Base-by-base conservation (phyloP, 2,113 vertebrate genomes). In the Morphnarchus princeps region DNA sequence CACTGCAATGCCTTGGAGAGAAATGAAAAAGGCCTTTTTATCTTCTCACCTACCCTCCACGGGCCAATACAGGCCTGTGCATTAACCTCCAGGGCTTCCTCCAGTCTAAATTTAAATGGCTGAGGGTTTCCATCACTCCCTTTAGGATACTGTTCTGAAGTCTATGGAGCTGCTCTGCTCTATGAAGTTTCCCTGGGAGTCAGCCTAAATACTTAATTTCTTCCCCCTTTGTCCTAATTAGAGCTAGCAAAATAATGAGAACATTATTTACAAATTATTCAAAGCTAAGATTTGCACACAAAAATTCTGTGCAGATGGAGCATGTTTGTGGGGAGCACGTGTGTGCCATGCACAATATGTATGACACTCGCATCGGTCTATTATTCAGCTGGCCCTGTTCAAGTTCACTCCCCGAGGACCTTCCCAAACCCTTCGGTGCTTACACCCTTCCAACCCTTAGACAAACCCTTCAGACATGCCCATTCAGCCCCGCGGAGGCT, bases 291-390 rank as follows among this genome's bases (percentile, higher is more conserved):
- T 67, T 59, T 81, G 86, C 63, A 29, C 72, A 47, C 50, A 43
- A 17, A 54, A 16, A 9, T 9, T 10, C 29, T 1, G 3, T 13
- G 55, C 2, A 7, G 62, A 13, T 10, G 2, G 34, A 47, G 31
- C 40, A 11, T 0, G 2, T 61, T 32, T 61, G 31, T 5, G 26
- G 82, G 78, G 10, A 16, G 16, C 26, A 2, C 1, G 2, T 9
- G 5, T 70, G 73, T 11, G 25, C 73, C 42, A 9, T 0, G 0
- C 19, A 19, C 32, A 1, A 2, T 1, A 1, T 2, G 3, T 4
- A 4, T 4, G 42, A 24, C 59, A 13, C 9, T 13, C 7, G 5
- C 42, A 15, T 7, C 4, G 2, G 7, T 1, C 4, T 24, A 1
- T 9, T 4, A 7, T 13, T 20, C 69, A 49, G 38, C 83, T 57